phyloP scores from a whole-genome alignment of 2,888 invertebrate species.

The Caenorhabditis sp. region DNA sequence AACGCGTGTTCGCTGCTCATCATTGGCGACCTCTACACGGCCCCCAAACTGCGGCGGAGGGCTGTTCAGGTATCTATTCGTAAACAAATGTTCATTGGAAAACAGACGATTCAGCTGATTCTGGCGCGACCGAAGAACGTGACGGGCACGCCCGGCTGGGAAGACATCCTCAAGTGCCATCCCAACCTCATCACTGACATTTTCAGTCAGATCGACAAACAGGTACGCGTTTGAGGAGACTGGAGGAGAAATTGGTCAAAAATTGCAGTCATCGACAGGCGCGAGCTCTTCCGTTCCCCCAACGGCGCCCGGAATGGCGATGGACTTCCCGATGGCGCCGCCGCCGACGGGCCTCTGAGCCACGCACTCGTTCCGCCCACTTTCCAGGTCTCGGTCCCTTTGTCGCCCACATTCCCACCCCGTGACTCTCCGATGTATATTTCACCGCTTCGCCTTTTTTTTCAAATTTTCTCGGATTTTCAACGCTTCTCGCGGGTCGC shows the following conservation, averaged over 20 bases:
- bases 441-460: background rate
- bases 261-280: slow-evolving; percentile 44
- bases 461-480: background rate
- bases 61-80: slow-evolving; percentile 68
- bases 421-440: no score
- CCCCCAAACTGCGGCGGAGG: slow-evolving; percentile 66
- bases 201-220: slow-evolving; percentile 62
- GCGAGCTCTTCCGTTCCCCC: slow-evolving; percentile 33
- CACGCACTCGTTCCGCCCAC: no score
- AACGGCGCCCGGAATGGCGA: slow-evolving; percentile 13
- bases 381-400: no score
- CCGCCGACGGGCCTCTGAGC: background rate
- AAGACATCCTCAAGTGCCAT: slow-evolving; percentile 71
- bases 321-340: slow-evolving; percentile 18
- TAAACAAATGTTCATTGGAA: no score
- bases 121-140: slow-evolving; percentile 71
- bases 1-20: slow-evolving; percentile 78
- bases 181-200: slow-evolving; percentile 77
- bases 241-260: background rate
- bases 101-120: slow-evolving; percentile 73
- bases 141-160: slow-evolving; percentile 68
- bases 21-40: slow-evolving; percentile 75
- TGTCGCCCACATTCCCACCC: no score
- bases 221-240: slow-evolving; percentile 18
- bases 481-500: no score